A percentile compares a stretch with the other conserved stretches of the same genome.
Evolutionary conservation across 2,797 vertebrate species (phyloP).

Genomic region (Anguilla marmorata): DNA sequence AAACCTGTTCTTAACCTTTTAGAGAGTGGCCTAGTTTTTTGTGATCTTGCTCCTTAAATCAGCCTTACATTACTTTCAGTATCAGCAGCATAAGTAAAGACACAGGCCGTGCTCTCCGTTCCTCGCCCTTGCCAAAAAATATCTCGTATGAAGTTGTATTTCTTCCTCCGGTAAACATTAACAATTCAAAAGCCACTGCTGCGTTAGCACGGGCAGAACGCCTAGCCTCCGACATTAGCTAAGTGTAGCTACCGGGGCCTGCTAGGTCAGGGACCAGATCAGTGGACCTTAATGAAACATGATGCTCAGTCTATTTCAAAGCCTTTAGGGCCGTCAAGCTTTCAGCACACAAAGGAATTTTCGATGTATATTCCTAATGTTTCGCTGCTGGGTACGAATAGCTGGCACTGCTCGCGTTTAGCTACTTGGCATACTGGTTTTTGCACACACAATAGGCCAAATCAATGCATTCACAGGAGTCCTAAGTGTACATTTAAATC

Average conservation of each 20-base stretch:
- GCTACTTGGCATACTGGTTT: neutral
- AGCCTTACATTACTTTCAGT: neutral
- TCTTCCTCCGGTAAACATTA: neutral
- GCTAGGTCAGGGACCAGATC: neutral
- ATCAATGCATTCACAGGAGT: neutral
- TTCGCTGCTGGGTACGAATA: neutral
- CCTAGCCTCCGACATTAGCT: neutral
- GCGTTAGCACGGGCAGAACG: neutral
- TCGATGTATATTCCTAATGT: neutral
- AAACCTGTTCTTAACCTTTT: neutral
- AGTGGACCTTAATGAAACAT: conserved; percentile 13
- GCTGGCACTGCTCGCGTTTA: neutral
- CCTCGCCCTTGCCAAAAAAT: neutral
- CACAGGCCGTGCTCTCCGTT: neutral
- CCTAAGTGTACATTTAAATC: neutral
- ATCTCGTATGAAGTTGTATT: neutral
- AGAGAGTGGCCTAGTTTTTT: no score
- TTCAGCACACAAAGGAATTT: neutral
- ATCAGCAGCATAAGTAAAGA: neutral
- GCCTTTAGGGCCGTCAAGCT: neutral
- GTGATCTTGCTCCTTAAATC: no score
- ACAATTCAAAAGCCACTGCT: neutral
- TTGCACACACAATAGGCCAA: neutral
- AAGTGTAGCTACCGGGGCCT: neutral
- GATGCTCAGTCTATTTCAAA: neutral